These are phyloP conservation scores for Malaclemys terrapin DNA, from an alignment of 2,113 vertebrate genomes.

Conservation along the genomic window DNA sequence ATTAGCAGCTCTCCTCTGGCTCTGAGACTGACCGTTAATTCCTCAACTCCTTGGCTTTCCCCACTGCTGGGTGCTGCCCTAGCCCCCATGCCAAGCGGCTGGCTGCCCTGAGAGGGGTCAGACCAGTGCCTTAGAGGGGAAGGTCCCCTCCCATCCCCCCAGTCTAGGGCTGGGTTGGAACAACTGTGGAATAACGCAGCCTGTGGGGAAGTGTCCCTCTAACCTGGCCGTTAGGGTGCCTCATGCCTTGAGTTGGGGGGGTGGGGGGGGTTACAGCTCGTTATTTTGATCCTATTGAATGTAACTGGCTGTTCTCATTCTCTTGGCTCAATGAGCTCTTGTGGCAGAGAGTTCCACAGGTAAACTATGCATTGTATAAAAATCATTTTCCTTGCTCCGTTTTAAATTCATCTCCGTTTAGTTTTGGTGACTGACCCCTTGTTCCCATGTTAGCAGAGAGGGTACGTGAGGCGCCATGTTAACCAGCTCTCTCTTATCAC, in stretches of 20 bases:
- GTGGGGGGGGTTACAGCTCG: neutral
- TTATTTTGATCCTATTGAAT: neutral
- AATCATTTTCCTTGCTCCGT: neutral
- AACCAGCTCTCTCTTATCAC: neutral
- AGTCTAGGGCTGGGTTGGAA: neutral
- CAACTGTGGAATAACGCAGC: neutral
- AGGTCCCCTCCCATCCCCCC: neutral
- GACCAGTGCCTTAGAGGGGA: neutral
- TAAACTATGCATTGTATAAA: neutral
- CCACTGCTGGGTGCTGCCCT: neutral
- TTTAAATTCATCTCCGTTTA: neutral
- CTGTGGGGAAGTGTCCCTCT: too few relatives aligned
- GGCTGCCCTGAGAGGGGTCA: neutral
- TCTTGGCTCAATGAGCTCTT: too few relatives aligned
- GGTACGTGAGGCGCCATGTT: neutral
- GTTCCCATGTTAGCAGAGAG: neutral
- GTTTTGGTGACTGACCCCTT: neutral
- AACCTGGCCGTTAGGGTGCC: too few relatives aligned
- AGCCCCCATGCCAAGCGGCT: neutral
- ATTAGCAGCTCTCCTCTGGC: neutral
- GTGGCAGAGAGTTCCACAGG: neutral
- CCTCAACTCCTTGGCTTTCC: neutral
- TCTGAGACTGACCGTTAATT: too few relatives aligned
- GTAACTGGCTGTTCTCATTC: neutral
- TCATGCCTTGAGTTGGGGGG: neutral